Conservation (phyloP, 2,797 vertebrate genomes). For the Falco naumanni region DNA sequence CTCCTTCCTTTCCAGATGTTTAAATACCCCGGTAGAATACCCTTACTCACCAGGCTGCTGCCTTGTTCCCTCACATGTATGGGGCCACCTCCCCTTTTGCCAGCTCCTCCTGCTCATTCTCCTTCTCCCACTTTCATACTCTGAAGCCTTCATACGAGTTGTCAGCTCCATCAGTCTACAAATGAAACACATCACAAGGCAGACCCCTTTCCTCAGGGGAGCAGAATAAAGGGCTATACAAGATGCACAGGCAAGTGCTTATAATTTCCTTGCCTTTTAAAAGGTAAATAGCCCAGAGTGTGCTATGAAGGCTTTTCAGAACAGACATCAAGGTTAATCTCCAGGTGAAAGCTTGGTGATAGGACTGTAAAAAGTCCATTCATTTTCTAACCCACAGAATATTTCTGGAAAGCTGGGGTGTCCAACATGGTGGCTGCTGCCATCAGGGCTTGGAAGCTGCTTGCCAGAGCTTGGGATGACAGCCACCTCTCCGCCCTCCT, state of each 20-base stretch:
- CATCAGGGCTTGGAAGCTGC: not conserved
- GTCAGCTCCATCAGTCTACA: not conserved
- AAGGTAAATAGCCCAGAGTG: not conserved
- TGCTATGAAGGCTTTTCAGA: not conserved
- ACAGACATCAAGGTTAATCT: not conserved
- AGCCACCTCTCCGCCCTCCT: not conserved
- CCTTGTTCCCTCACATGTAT: not conserved
- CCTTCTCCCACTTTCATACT: not conserved
- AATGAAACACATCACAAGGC: not conserved
- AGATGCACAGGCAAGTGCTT: not conserved
- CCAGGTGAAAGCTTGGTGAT: not conserved
- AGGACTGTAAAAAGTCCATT: not conserved
- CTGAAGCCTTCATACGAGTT: not conserved
- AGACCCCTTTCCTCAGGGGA: not conserved
- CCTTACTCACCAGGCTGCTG: not conserved
- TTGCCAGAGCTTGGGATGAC: not conserved
- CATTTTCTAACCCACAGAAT: not conserved
- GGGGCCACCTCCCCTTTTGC: not conserved
- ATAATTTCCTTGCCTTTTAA: not conserved
- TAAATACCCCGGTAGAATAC: not conserved
- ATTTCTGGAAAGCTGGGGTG: not conserved
- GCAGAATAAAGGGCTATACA: not conserved
- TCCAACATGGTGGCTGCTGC: accelerated
- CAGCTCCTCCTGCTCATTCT: not conserved
- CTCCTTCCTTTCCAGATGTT: not conserved